These are phyloP conservation scores for Neocloeon triangulifer DNA, from an alignment of 1,140 invertebrate genomes.

Conservation along the genomic window DNA sequence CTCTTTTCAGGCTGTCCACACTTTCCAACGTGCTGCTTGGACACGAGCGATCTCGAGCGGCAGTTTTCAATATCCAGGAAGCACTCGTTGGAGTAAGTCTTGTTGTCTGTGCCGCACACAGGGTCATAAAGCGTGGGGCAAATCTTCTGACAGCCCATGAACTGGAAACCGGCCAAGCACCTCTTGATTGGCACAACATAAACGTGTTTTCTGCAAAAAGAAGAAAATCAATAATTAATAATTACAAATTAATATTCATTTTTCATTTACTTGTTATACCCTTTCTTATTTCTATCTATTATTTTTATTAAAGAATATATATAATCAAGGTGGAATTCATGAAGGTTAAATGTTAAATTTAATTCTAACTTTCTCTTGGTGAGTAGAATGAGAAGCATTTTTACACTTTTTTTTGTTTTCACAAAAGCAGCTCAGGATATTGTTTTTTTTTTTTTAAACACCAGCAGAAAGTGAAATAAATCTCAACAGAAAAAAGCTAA, in stretches of 20 bases:
- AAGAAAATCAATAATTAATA: slow-evolving; percentile 1
- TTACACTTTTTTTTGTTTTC: no score
- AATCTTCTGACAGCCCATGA: slow-evolving; percentile 62
- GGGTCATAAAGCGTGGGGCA: slow-evolving; percentile 70
- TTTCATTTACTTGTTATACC: background rate
- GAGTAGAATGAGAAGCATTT: no score
- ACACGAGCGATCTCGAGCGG: slow-evolving; percentile 41
- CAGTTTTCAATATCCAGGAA: slow-evolving; percentile 80
- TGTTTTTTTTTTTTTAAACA: no score
- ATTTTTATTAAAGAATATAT: no score
- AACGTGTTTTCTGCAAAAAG: slow-evolving; percentile 48
- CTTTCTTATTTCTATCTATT: no score
- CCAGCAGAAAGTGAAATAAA: no score
- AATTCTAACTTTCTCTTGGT: no score
- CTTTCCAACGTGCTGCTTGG: slow-evolving; percentile 36
- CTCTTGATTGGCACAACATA: slow-evolving; percentile 68
- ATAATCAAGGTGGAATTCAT: no score
- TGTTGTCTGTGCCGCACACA: slow-evolving; percentile 69
- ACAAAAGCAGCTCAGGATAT: no score
- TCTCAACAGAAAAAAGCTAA: no score
- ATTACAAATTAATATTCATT: background rate
- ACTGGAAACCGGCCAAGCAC: slow-evolving; percentile 58
- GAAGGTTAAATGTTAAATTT: no score
- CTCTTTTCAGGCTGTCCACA: slow-evolving; percentile 44
- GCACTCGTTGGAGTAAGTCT: slow-evolving; percentile 80